phyloP scores from a whole-genome alignment of 2,113 vertebrate genomes.

The Siniperca knerii region DNA sequence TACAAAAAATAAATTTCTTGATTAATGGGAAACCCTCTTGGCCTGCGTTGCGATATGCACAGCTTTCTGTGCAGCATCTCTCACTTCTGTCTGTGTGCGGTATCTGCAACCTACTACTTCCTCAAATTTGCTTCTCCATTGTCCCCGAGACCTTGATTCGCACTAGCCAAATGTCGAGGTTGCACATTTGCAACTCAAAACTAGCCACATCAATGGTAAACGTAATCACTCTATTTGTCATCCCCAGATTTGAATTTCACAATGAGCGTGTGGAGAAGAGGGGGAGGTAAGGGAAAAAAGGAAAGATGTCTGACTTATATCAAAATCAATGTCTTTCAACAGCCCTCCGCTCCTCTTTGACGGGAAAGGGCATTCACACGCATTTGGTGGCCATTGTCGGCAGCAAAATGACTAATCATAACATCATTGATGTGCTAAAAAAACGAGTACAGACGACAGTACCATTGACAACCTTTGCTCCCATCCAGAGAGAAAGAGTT shows the following conservation, averaged over 20 bases:
- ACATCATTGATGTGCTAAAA: constrained; percentile 81
- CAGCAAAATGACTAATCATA: constrained; percentile 86
- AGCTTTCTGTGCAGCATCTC: constrained; percentile 4
- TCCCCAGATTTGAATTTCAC: constrained; percentile 82
- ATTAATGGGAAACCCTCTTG: constrained; percentile 40
- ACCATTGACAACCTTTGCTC: constrained; percentile 86
- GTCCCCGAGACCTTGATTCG: constrained; percentile 70
- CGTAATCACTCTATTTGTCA: constrained; percentile 85
- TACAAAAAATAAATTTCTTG: neutral
- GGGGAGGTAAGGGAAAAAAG: constrained; percentile 40
- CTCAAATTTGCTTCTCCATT: constrained; percentile 73
- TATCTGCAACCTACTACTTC: constrained; percentile 60
- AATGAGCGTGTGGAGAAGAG: constrained; percentile 59
- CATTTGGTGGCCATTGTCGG: constrained; percentile 82
- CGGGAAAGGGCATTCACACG: constrained; percentile 79
- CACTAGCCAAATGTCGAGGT: constrained; percentile 80
- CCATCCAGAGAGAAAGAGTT: constrained; percentile 83
- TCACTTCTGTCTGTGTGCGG: constrained; percentile 15
- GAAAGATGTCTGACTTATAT: constrained; percentile 77
- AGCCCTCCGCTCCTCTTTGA: constrained; percentile 74
- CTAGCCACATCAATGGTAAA: constrained; percentile 79
- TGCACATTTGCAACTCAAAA: constrained; percentile 84
- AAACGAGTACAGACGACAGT: constrained; percentile 67
- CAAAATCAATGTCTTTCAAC: constrained; percentile 82
- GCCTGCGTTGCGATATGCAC: constrained; percentile 8